phyloP scores from a whole-genome alignment of 2,797 vertebrate genomes.

The Dryobates pubescens region DNA sequence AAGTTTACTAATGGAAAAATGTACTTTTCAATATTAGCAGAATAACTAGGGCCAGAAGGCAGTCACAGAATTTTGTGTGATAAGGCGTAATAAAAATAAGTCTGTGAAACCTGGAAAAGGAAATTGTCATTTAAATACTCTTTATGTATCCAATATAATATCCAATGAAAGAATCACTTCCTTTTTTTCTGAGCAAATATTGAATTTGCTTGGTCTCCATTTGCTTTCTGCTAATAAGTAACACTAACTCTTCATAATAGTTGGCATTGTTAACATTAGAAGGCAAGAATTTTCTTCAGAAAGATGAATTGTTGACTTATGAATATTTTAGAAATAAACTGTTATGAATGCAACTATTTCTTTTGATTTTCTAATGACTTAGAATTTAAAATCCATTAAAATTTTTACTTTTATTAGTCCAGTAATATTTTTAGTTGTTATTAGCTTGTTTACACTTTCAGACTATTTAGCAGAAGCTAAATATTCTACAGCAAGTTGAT shows the following conservation, averaged over 20 bases:
- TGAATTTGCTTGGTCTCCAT: background rate
- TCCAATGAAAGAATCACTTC: background rate
- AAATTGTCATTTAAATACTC: background rate
- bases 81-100: conserved; percentile 31
- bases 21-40: background rate
- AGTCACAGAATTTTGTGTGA: background rate
- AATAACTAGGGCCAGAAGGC: background rate
- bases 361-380: background rate
- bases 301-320: background rate
- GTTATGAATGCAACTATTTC: background rate
- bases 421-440: background rate
- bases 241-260: background rate
- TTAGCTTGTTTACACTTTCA: background rate
- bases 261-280: background rate
- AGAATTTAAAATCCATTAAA: background rate
- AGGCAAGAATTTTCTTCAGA: background rate
- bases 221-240: background rate
- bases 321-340: conserved; percentile 7
- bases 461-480: background rate
- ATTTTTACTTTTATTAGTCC: background rate
- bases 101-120: background rate
- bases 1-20: conserved; percentile 2
- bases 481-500: background rate
- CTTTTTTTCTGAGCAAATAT: background rate
- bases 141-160: background rate